Evolutionary conservation across 2,113 vertebrate genomes (phyloP), one percentile per base, ranked within the genome.

Genomic region (Fukomys damarensis): DNA sequence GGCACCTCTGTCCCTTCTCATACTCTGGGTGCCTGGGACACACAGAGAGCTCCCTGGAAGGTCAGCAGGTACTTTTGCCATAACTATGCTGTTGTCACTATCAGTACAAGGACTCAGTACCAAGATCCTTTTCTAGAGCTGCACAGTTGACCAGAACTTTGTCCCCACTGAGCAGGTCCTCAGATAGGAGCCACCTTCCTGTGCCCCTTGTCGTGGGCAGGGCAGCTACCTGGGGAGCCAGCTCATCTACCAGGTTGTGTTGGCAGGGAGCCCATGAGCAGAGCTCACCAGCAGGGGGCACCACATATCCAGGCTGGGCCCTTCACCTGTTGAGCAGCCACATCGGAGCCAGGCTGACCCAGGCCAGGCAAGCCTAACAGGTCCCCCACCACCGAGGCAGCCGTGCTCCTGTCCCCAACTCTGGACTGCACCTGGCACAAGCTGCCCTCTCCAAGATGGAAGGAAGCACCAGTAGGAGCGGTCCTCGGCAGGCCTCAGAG

Each of bases 221-320:
- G n/a, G 22, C 0, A 38, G 10, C 16, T 54, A 8, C 11, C 49
- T 74, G n/a, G n/a, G 30, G 61, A 43, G 26, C 7, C 28, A 49
- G 38, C 13, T 49, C 43, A 77, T 49, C 19, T 43, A 76, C 93
- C 32, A n/a, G 65, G 35, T 22, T 84, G 9, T 46, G 41, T 1
- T 9, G 82, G 13, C 16, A 12, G 16, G 72, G 24, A 19, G n/a
- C 2, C 68, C 82, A 17, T 41, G 58, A 26, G 59, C 82, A 70
- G 38, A 84, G 58, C 54, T 76, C 14, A 11, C 95, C 92, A 65
- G 86, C 65, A 96, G 96, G 70, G 93, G 93, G 77, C 54, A 49
- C 89, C 83, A 65, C 32, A 14, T 41, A 43, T 58, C 87, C 80
- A 87, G 76, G 61, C 66, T 90, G 56, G 72, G 90, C 61, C 63